Conservation (phyloP, 2,888 invertebrate species). For the Andrena marginata region DNA sequence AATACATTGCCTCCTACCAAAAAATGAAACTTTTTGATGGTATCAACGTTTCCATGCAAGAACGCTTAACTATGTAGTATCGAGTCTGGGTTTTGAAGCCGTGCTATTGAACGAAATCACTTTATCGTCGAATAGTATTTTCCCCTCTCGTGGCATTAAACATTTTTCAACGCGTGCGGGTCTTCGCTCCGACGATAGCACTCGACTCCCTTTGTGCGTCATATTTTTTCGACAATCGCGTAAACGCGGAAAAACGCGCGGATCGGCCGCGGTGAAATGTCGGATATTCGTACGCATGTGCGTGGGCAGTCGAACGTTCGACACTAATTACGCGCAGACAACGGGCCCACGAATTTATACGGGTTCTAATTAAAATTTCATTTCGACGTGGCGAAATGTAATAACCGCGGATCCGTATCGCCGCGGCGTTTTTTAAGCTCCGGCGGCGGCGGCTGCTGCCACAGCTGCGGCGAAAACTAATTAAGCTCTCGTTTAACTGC, state of each 20-base stretch:
- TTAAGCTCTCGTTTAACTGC: constrained; percentile 72
- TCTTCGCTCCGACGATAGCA: not conserved
- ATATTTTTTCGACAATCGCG: not conserved
- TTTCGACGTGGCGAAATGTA: constrained; percentile 61
- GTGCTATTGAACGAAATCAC: too few species aligned
- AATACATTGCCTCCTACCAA: too few species aligned
- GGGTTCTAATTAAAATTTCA: constrained; percentile 72
- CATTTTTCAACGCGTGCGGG: not conserved
- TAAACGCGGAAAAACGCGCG: not conserved
- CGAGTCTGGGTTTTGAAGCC: too few species aligned
- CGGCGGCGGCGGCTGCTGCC: constrained; percentile 39
- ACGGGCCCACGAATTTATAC: constrained; percentile 59
- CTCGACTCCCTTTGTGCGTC: not conserved
- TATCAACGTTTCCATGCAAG: too few species aligned
- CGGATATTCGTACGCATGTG: constrained; percentile 7
- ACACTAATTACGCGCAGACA: constrained; percentile 64
- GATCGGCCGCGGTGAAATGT: not conserved
- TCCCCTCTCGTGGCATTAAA: not conserved
- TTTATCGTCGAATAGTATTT: not conserved
- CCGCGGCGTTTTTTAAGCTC: constrained; percentile 61
- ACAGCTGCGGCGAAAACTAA: constrained; percentile 74
- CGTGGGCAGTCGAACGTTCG: constrained; percentile 32
- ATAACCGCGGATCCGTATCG: constrained; percentile 65
- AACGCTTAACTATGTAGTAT: too few species aligned
- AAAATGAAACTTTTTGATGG: too few species aligned